Percentiles rank a stretch among this genome's conserved stretches.
Evolutionary conservation across 2,797 vertebrate genomes (phyloP).

Genomic region (Manis javanica): DNA sequence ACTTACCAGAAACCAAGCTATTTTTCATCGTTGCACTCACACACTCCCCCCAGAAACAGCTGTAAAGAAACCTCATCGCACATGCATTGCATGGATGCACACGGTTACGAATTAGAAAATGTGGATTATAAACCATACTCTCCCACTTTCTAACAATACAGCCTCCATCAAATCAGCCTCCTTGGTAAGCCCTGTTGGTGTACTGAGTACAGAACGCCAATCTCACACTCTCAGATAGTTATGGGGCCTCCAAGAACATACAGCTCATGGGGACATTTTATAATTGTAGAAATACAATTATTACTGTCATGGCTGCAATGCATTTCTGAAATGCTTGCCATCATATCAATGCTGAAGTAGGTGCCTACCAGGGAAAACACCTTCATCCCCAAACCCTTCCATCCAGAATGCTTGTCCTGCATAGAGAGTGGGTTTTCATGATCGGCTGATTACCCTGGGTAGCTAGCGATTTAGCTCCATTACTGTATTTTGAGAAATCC

Average conservation of each 20-base stretch:
- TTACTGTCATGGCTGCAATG: neutral
- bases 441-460: neutral
- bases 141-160: neutral
- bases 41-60: neutral
- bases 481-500: neutral
- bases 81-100: fast-evolving
- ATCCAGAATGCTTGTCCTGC: neutral
- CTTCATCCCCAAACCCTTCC: neutral
- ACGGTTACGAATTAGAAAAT: neutral
- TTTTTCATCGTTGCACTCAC: too few relatives aligned
- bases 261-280: neutral
- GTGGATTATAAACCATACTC: neutral
- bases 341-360: neutral
- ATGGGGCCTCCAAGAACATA: too few relatives aligned
- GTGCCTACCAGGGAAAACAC: neutral
- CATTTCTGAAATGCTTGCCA: neutral
- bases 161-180: fast-evolving
- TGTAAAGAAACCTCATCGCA: neutral
- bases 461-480: neutral
- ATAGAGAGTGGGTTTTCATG: neutral
- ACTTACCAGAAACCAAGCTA: neutral
- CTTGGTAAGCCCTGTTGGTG: neutral
- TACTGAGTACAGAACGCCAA: neutral
- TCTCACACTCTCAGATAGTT: fast-evolving
- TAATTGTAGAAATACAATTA: neutral